Evolutionary conservation across 2,888 invertebrate species (phyloP).

Genomic region (Phasia obesa): DNA sequence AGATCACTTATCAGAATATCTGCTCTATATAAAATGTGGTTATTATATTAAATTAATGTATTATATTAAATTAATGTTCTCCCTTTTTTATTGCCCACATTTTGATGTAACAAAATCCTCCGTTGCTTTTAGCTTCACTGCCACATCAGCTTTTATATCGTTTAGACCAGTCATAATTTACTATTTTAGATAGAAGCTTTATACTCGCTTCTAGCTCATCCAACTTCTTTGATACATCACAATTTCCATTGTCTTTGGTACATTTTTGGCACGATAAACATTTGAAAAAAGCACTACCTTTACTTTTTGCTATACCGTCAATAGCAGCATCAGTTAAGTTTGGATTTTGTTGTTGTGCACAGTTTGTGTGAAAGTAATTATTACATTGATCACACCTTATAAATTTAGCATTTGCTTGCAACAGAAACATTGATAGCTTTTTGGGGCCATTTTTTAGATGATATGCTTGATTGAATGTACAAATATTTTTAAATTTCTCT

Average conservation of each 20-base stretch:
- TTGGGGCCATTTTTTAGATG: background rate
- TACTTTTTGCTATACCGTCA: background rate
- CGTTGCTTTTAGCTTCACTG: no score
- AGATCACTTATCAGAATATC: conserved; percentile 3
- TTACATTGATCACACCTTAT: background rate
- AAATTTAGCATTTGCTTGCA: background rate
- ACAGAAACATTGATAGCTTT: background rate
- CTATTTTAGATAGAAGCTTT: no score
- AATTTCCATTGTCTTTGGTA: no score
- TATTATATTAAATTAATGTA: no score
- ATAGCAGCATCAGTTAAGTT: background rate
- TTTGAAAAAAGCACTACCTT: background rate
- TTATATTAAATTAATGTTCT: background rate
- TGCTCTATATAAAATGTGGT: background rate
- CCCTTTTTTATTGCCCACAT: background rate
- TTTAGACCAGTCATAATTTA: no score
- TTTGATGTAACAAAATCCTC: no score
- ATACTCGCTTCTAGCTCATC: no score
- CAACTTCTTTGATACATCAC: no score
- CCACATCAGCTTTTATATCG: no score
- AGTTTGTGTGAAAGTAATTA: background rate
- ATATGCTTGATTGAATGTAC: background rate
- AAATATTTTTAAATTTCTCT: background rate
- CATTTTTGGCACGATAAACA: no score
- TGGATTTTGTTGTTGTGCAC: conserved; percentile 1